A percentile compares a stretch with the other conserved stretches of the same genome.
Conservation (phyloP, 2,113 vertebrate genomes). For the Zapornia atra region DNA sequence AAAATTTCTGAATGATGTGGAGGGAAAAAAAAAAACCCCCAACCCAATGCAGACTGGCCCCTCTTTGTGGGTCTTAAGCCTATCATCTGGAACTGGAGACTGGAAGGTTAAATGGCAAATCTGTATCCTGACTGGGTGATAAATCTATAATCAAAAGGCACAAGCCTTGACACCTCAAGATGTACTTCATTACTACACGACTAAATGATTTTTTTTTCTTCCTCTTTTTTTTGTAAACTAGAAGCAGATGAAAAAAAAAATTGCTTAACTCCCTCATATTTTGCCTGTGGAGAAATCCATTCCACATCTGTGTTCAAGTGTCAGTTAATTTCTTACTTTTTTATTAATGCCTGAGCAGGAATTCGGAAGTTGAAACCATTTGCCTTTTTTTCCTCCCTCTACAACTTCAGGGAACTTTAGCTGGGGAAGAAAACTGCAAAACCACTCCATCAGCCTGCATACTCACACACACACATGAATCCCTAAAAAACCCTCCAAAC, state of each 20-base stretch:
- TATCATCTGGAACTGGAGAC: slow-evolving; percentile 72
- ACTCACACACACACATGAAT: neutral
- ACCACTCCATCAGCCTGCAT: neutral
- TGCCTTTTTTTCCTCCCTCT: neutral
- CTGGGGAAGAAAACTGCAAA: slow-evolving; percentile 4
- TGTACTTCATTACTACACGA: slow-evolving; percentile 73
- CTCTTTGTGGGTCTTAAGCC: slow-evolving; percentile 55
- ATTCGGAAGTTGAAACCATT: slow-evolving; percentile 39
- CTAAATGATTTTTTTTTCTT: slow-evolving; percentile 26
- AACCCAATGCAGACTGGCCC: slow-evolving; percentile 39
- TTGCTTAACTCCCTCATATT: slow-evolving; percentile 43
- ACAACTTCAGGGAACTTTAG: neutral
- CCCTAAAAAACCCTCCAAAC: neutral
- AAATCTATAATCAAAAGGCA: slow-evolving; percentile 79
- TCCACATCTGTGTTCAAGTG: slow-evolving; percentile 37
- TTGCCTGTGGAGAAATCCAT: slow-evolving; percentile 57
- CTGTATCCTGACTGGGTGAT: slow-evolving; percentile 75
- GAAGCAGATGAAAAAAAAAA: slow-evolving; percentile 72
- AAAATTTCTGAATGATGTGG: slow-evolving; percentile 78
- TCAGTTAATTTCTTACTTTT: slow-evolving; percentile 64
- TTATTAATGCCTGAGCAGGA: slow-evolving; percentile 42
- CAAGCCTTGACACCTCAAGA: slow-evolving; percentile 71
- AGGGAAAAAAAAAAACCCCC: neutral
- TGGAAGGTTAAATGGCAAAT: slow-evolving; percentile 76
- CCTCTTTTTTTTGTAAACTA: slow-evolving; percentile 50